phyloP scores from a whole-genome alignment of 2,797 vertebrate genomes.

The Graptemys geographica region DNA sequence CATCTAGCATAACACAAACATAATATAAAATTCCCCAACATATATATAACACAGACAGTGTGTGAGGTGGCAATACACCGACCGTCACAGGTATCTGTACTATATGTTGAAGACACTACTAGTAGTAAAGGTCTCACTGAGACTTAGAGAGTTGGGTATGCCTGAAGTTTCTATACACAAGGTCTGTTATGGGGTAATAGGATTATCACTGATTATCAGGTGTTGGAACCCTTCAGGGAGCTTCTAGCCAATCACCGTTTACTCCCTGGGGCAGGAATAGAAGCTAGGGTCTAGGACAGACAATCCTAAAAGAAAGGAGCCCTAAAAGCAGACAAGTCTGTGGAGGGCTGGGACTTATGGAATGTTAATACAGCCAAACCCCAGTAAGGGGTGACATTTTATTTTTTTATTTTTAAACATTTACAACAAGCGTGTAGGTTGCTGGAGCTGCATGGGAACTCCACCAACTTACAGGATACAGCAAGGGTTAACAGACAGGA shows the following conservation, averaged over 20 bases:
- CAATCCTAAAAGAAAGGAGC: background rate
- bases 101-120: conserved; percentile 43
- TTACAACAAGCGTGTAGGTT: background rate
- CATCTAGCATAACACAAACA: background rate
- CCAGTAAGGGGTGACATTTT: conserved; percentile 35
- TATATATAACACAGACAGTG: background rate
- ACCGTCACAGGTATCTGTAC: background rate
- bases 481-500: conserved; percentile 60
- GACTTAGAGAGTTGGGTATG: background rate
- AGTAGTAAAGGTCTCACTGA: background rate
- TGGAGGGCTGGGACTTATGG: background rate
- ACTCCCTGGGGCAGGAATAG: background rate
- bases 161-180: background rate
- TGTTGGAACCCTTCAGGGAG: background rate
- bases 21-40: background rate
- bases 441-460: conserved; percentile 60
- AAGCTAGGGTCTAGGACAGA: background rate
- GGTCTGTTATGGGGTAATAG: background rate
- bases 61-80: background rate
- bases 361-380: conserved; percentile 16
- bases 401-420: background rate
- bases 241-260: background rate
- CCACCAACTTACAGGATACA: conserved; percentile 12
- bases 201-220: background rate
- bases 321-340: background rate